A percentile compares a stretch with the other conserved stretches of the same genome.
phyloP scores from a whole-genome alignment of 1,140 invertebrate genomes.

The Philopotamus ludificatus region DNA sequence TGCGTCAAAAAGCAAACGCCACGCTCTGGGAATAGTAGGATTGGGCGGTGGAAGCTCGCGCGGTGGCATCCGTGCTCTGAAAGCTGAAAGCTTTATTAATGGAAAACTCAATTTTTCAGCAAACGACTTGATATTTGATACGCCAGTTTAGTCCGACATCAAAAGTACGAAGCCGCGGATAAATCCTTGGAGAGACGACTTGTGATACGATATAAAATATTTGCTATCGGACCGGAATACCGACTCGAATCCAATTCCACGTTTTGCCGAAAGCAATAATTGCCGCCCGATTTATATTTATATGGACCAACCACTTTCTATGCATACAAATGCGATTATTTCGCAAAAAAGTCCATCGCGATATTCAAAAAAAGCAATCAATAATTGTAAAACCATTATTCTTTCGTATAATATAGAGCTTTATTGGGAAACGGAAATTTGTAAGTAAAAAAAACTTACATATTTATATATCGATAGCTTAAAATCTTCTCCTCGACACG shows the following conservation, averaged over 20 bases:
- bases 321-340: too few species aligned
- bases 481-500: too few species aligned
- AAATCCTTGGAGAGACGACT: neutral
- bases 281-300: too few species aligned
- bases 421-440: too few species aligned
- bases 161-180: slow-evolving; percentile 1
- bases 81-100: slow-evolving; percentile 14
- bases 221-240: neutral
- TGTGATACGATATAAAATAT: neutral
- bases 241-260: neutral
- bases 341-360: too few species aligned
- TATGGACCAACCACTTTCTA: too few species aligned
- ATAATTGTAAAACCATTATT: too few species aligned
- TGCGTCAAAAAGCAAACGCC: neutral
- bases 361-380: too few species aligned
- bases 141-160: slow-evolving; percentile 1
- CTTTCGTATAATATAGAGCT: too few species aligned
- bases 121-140: slow-evolving; percentile 7
- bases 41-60: neutral
- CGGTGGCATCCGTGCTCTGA: neutral
- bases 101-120: slow-evolving; percentile 5
- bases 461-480: too few species aligned
- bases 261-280: too few species aligned
- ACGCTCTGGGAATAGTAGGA: neutral
- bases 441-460: too few species aligned